Conservation (phyloP, 2,888 invertebrate species). For the Acanthosepion lycidas region DNA sequence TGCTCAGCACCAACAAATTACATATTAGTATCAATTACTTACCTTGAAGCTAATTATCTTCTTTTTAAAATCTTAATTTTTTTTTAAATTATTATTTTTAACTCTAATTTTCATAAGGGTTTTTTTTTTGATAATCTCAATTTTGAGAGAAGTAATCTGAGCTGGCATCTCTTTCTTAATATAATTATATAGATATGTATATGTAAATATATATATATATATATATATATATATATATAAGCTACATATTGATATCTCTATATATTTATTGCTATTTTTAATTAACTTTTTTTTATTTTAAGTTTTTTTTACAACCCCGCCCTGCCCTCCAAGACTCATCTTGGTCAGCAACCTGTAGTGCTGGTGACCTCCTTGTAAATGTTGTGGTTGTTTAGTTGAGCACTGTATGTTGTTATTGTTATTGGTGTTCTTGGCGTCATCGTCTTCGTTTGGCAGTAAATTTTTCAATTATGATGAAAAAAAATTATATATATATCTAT, state of each 20-base stretch:
- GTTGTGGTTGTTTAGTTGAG: conserved; percentile 45
- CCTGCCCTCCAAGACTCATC: conserved; percentile 20
- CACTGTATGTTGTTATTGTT: conserved; percentile 43
- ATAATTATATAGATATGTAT: conserved; percentile 37
- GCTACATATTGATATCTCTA: neutral
- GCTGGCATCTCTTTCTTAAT: conserved; percentile 10
- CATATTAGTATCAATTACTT: neutral
- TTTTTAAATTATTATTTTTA: neutral
- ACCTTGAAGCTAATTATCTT: neutral
- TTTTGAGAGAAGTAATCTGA: neutral
- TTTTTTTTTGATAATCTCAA: too few relatives aligned
- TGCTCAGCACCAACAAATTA: conserved; percentile 2
- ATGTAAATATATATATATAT: conserved; percentile 10
- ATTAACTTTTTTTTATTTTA: neutral
- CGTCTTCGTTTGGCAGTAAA: conserved; percentile 4
- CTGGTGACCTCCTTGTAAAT: conserved; percentile 40
- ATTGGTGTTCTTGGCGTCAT: conserved; percentile 42
- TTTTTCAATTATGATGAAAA: conserved; percentile 46
- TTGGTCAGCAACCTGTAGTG: conserved; percentile 33
- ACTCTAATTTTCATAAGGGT: neutral
- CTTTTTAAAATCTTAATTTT: neutral
- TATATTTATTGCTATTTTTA: neutral
- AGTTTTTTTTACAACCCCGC: neutral
- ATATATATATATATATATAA: conserved; percentile 38
- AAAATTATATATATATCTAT: conserved; percentile 36